Conservation (phyloP, 2,888 invertebrate genomes). For the Ashinkailepas kermadecensis region DNA sequence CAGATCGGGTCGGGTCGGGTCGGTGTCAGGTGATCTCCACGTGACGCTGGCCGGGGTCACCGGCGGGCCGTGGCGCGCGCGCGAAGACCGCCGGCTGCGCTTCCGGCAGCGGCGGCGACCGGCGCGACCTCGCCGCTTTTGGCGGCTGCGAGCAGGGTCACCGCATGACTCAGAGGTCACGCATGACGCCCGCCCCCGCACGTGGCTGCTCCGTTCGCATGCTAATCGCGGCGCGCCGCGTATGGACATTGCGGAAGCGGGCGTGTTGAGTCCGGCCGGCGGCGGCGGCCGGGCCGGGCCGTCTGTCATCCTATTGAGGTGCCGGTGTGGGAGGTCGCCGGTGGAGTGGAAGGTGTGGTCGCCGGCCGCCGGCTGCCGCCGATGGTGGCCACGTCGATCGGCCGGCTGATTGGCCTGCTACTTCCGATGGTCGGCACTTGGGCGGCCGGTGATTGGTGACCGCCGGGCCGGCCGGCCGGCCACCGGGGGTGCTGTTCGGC, state of each 20-base stretch:
- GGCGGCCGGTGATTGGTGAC: too few species aligned
- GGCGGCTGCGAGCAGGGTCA: not conserved
- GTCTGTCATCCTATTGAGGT: not conserved
- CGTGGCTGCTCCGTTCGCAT: not conserved
- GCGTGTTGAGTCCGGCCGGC: not conserved
- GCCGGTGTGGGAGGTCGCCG: not conserved
- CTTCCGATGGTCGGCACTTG: too few species aligned
- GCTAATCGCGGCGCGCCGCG: not conserved
- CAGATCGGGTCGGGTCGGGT: too few species aligned
- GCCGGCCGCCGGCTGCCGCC: too few species aligned
- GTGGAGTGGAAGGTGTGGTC: too few species aligned
- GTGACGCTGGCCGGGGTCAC: too few species aligned
- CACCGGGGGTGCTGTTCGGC: too few species aligned
- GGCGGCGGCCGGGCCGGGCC: too few species aligned
- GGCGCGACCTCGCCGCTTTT: not conserved
- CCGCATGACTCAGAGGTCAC: not conserved
- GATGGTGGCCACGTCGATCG: not conserved
- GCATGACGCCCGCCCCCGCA: not conserved
- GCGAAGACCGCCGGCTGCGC: not conserved
- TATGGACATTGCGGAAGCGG: constrained; percentile 10
- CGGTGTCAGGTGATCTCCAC: too few species aligned
- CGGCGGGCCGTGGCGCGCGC: too few species aligned
- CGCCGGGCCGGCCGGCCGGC: too few species aligned
- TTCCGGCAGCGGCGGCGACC: not conserved
- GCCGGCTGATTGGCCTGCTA: not conserved